Evolutionary conservation across 1,140 invertebrate species (phyloP), one percentile per base, ranked within the genome.

Genomic region (Muscidifurax raptorellus): DNA sequence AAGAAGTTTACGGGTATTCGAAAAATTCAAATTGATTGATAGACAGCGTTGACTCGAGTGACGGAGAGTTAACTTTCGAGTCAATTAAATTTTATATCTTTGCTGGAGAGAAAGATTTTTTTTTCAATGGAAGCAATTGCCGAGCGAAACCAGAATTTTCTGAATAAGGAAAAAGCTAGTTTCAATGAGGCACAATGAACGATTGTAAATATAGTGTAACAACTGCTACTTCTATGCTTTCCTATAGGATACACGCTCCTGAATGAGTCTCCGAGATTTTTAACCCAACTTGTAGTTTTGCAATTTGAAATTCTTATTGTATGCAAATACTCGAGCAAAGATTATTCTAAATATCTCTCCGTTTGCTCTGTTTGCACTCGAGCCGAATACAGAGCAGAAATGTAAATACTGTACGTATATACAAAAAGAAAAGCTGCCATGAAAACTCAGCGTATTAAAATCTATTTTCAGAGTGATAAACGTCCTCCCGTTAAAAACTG

Each of bases 161-260:
- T 80, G 36, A 80, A 67, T 80, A 80, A 67, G 64, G 78, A 80
- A 80, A 80, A 80, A 44, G 64, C 64, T 80, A 67, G 64, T 67
- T 69, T 69, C 30, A 18, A 66, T 78, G 32, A 30, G 36, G 64
- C 59, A 77, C 28, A 77, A 59, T 10, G 25, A 52, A 47, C 13
- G 13, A 66, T 66, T 78, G 76, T 30, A 66, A 78, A 66, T 10
- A 66, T 40, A 25, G 47, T 59, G 27, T 77, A 77, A 30, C 52
- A 77, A 28, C 52, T 47, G 52, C 18, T 18, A 77, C 28, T 77
- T 30, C 10, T 9, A 40, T 40, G 5, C 7, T 40, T 40, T 40
- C 7, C 36, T 40, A 9, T 40, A 9, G 7, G 10, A 40, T 40
- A 40, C 9, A 40, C 7, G 32, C 32, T 32, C 32, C 32, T 32